These are phyloP conservation scores for Psammodynastes pulverulentus DNA, from an alignment of 2,113 vertebrate species.

Conservation along the genomic window DNA sequence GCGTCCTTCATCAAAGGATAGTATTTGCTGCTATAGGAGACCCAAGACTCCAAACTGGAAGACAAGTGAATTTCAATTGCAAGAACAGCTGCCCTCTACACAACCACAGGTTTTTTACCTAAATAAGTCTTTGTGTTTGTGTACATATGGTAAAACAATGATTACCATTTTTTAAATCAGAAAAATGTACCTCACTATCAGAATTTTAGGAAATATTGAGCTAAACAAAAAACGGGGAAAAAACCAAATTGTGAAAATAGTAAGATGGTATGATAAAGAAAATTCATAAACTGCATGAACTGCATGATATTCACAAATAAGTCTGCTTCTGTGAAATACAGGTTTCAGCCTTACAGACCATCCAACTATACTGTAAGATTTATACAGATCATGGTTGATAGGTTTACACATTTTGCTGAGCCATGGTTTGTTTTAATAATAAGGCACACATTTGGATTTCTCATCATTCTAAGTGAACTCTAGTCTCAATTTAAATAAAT, in stretches of 20 bases:
- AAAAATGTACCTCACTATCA: neutral
- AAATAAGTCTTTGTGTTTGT: neutral
- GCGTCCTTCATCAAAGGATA: neutral
- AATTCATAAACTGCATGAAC: slow-evolving; percentile 50
- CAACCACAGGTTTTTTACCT: neutral
- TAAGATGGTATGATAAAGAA: fast-evolving
- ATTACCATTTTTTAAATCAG: neutral
- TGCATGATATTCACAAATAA: slow-evolving; percentile 31
- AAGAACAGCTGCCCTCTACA: neutral
- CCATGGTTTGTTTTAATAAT: neutral
- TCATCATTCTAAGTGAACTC: neutral
- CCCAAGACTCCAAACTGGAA: neutral
- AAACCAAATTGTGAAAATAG: neutral
- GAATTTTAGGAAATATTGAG: neutral
- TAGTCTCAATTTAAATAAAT: neutral
- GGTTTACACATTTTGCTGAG: neutral
- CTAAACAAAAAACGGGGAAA: neutral
- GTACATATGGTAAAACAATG: neutral
- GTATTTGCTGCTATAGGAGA: neutral
- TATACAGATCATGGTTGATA: neutral
- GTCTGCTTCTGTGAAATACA: neutral
- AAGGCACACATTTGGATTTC: neutral
- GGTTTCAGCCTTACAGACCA: slow-evolving; percentile 36
- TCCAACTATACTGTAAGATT: neutral
- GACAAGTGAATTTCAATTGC: neutral